Percentiles rank a stretch among this genome's conserved stretches.
These are phyloP conservation scores for Archips crataeganus DNA, from an alignment of 2,888 invertebrate species.

Conservation along the genomic window DNA sequence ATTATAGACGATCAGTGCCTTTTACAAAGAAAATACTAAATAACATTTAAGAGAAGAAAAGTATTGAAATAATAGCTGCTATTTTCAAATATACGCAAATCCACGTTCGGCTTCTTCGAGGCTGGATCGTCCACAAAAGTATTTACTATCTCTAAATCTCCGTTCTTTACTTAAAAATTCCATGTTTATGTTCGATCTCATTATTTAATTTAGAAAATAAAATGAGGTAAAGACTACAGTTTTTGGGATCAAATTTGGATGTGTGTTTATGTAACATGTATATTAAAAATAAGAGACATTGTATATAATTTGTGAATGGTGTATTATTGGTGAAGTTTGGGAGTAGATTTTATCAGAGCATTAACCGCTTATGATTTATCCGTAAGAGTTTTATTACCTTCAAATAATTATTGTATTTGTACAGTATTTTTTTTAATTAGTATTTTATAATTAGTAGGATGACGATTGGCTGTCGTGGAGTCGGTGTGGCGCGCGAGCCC, in stretches of 20 bases:
- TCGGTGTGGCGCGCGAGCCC: slow-evolving; percentile 44
- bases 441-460: slow-evolving; percentile 75
- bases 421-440: slow-evolving; percentile 84
- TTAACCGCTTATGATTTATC: slow-evolving; percentile 72
- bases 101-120: slow-evolving; percentile 11
- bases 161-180: slow-evolving; percentile 71
- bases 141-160: slow-evolving; percentile 42
- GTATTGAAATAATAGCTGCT: slow-evolving; percentile 58
- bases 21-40: slow-evolving; percentile 73
- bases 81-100: slow-evolving; percentile 57
- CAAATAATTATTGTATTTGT: slow-evolving; percentile 82
- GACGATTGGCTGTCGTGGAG: slow-evolving; percentile 49
- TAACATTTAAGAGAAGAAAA: slow-evolving; percentile 70
- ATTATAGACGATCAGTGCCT: slow-evolving; percentile 82
- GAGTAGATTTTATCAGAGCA: slow-evolving; percentile 71
- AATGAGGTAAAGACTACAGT: slow-evolving; percentile 85
- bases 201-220: slow-evolving; percentile 85
- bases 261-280: slow-evolving; percentile 84
- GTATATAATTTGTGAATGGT: slow-evolving; percentile 83
- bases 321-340: slow-evolving; percentile 72
- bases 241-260: slow-evolving; percentile 84
- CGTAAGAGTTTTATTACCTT: slow-evolving; percentile 79
- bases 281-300: slow-evolving; percentile 74
- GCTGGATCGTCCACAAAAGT: slow-evolving; percentile 26
- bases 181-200: slow-evolving; percentile 84